Evolutionary conservation across 2,888 invertebrate species (phyloP), one percentile per base, ranked within the genome.

Genomic region (Drosophila recens): DNA sequence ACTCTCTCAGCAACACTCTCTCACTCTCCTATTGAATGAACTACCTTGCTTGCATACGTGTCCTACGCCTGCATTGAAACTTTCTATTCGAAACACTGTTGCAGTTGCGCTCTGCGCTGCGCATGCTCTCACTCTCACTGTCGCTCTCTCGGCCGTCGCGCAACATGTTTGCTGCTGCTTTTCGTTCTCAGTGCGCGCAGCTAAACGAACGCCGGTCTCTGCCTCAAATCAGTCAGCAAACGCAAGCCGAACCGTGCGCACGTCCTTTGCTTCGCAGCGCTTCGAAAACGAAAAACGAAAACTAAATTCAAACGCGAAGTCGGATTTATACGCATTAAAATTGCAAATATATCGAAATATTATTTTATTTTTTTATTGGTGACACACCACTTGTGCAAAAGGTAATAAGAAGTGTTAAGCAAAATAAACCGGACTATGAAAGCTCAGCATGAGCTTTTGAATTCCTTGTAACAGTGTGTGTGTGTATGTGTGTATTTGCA

Each of bases 141-240:
- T 9, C 30, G 20, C 49, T 48, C 62, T 49, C 52, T 40, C 33
- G 4, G n/a, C 34, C 38, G 15, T 27, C n/a, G 11, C 8, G 76
- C 80, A 76, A 75, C 80, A 76, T 59, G 67, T 76, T 80, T 15
- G 27, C 51, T 13, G 27, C 51, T 48, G 52, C 49, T 34, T 46
- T 56, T 17, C 62, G 45, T 40, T 52, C 63, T 62, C 71, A 67
- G 53, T n/a, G 67, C 33, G 53, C 38, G 59, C 63, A 62, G 70
- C 59, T 48, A 53, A 57, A 11, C 27, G 20, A 62, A 17, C 10
- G 54, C 2, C n/a, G 36, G 11, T 2, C 34, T 11, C 42, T 17
- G 36, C 13, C 30, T 20, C 46, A 49, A 48, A 23, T 67, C 64
- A 74, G 56, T 62, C 67, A 46, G 63, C 45, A 72, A 72, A 56